phyloP scores from a whole-genome alignment of 2,888 invertebrate species.

The Clistopyga incitator region DNA sequence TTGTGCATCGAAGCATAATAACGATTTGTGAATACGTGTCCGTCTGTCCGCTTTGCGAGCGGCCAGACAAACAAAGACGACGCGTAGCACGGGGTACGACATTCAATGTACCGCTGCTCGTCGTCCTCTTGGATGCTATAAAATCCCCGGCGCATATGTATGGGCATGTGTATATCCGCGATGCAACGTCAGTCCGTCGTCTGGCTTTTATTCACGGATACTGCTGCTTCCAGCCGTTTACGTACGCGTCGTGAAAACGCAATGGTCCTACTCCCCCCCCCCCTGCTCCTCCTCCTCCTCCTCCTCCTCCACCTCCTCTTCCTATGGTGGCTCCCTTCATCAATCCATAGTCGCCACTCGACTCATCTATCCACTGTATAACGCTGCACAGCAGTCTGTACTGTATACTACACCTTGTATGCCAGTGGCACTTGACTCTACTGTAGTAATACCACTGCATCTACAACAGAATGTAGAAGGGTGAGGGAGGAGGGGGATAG shows the following conservation, averaged over 20 bases:
- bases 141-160: not conserved
- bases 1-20: not conserved
- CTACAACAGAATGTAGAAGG: constrained; percentile 15
- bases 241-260: constrained; percentile 59
- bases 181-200: constrained; percentile 26
- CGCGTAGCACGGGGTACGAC: not conserved
- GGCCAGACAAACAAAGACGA: constrained; percentile 1
- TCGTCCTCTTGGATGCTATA: constrained; percentile 15
- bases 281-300: no score
- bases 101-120: constrained; percentile 6
- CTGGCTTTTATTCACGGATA: constrained; percentile 20
- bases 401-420: constrained; percentile 19
- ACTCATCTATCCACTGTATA: constrained; percentile 6
- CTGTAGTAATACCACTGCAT: constrained; percentile 1
- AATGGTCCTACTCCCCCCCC: no score
- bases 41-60: not conserved
- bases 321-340: not conserved
- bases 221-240: constrained; percentile 36
- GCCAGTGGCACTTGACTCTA: constrained; percentile 12
- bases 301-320: constrained; percentile 23
- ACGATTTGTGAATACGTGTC: constrained; percentile 11
- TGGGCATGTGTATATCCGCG: not conserved
- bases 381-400: not conserved
- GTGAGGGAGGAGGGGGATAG: not conserved
- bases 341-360: constrained; percentile 14